Conservation (phyloP, 2,888 invertebrate species). For the Nomada flava region DNA sequence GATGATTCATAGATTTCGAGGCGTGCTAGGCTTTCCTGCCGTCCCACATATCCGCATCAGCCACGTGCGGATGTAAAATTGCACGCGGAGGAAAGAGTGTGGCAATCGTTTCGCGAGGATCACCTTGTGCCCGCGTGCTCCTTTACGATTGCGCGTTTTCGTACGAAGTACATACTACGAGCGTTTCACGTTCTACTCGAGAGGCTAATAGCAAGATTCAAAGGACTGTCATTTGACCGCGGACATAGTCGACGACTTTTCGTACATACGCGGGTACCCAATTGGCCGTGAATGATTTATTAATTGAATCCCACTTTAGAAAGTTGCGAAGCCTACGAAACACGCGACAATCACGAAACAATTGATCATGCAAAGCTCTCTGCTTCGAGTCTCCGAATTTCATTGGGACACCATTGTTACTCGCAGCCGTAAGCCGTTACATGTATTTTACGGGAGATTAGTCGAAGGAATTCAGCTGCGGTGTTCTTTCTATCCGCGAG, state of each 20-base stretch:
- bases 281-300: slow-evolving; percentile 22
- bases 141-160: slow-evolving; percentile 66
- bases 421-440: not conserved
- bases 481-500: not conserved
- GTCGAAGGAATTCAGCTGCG: not conserved
- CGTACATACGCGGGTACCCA: not conserved
- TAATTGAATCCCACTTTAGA: no score
- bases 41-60: slow-evolving; percentile 66
- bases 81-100: slow-evolving; percentile 69
- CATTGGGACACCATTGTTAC: not conserved
- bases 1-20: slow-evolving; percentile 72
- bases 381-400: not conserved
- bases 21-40: slow-evolving; percentile 58
- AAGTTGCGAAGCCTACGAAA: no score
- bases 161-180: slow-evolving; percentile 35
- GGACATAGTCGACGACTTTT: slow-evolving; percentile 29
- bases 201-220: slow-evolving; percentile 16
- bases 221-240: slow-evolving; percentile 23
- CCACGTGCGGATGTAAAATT: slow-evolving; percentile 65
- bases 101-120: slow-evolving; percentile 66
- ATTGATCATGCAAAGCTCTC: no score
- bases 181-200: slow-evolving; percentile 19
- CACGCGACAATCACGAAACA: no score
- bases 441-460: not conserved
- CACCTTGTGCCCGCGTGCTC: slow-evolving; percentile 53